Percentiles rank a stretch among this genome's conserved stretches.
Conservation (phyloP, 35 echinoderm and acorn worm genomes). For the Lytechinus pictus region DNA sequence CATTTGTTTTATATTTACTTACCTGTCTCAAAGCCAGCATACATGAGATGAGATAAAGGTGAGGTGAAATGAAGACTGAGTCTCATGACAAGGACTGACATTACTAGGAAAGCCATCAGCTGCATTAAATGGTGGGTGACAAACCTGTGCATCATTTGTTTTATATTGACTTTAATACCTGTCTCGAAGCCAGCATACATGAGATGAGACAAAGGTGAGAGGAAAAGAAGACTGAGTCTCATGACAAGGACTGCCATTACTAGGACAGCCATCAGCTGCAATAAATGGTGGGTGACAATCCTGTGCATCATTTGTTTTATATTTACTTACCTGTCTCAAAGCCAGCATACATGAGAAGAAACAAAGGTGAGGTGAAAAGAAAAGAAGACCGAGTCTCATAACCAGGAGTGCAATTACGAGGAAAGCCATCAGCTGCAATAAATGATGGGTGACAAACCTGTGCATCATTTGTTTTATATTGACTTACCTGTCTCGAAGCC, state of each 20-base stretch:
- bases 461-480: not conserved
- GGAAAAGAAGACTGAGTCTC: slow-evolving; percentile 96
- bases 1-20: not conserved
- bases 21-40: slow-evolving; percentile 84
- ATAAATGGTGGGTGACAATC: slow-evolving; percentile 62
- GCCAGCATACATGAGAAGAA: slow-evolving; percentile 75
- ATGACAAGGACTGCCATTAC: slow-evolving; percentile 90
- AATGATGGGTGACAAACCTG: too few relatives aligned
- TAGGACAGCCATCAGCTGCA: slow-evolving; percentile 75
- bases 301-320: not conserved
- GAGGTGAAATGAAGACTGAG: slow-evolving; percentile 91
- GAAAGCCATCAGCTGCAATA: slow-evolving; percentile 73
- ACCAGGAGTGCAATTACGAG: slow-evolving; percentile 79
- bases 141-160: too few relatives aligned
- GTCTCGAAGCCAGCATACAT: slow-evolving; percentile 76
- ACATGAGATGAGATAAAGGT: slow-evolving; percentile 79
- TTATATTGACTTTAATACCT: slow-evolving; percentile 65
- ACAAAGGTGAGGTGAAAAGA: slow-evolving; percentile 93
- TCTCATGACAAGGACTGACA: slow-evolving; percentile 77
- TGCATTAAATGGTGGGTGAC: too few relatives aligned
- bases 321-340: slow-evolving; percentile 65
- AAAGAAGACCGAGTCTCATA: slow-evolving; percentile 92
- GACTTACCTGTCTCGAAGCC: slow-evolving; percentile 79
- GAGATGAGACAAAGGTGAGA: slow-evolving; percentile 89
- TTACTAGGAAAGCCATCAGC: slow-evolving; percentile 71